Evolutionary conservation across 2,888 invertebrate species (phyloP), one percentile per base, ranked within the genome.

Genomic region (Torymus texanus): DNA sequence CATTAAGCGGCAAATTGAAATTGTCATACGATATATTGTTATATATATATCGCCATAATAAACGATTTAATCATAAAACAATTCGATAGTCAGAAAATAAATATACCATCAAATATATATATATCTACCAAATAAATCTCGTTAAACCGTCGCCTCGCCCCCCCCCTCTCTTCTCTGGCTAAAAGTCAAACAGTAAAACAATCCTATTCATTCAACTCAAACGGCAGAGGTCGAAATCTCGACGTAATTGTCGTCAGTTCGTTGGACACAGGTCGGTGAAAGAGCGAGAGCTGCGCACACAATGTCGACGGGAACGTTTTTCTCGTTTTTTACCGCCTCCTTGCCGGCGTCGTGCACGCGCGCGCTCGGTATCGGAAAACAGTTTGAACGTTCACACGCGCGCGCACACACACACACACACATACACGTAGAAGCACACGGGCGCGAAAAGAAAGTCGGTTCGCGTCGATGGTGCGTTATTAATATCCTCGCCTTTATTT

Each of bases 341-440:
- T 53, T 16, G 61, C 75, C 50, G 50, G 16, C 53, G 71, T 56
- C 61, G 21, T 59, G 55, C 55, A 21, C 59, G 55, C 55, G 55
- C 55, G 83, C 82, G 2, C 16, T 41, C n/a, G 83, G 84, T 86
- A 88, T 88, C 83, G 87, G 86, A 88, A 87, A 88, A 86, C 88
- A 87, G 88, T 87, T 85, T 83, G 80, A 84, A 83, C 83, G 83
- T 84, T 86, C 81, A 81, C 85, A 83, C 83, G 83, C 84, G 84
- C 75, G 78, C 68, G 29, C 29, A 4, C 29, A 4, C 8, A 8
- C 41, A 41, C 1, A 41, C 10, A 41, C 41, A 41, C 8, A 41
- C 41, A 41, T 8, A 41, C 10, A 41, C 41, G 8, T 8, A 41
- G 41, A 5, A 8, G 41, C 5, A 41, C 21, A 21, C 41, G 55